Conservation (phyloP, 2,888 invertebrate species). For the Orchestes rusci region DNA sequence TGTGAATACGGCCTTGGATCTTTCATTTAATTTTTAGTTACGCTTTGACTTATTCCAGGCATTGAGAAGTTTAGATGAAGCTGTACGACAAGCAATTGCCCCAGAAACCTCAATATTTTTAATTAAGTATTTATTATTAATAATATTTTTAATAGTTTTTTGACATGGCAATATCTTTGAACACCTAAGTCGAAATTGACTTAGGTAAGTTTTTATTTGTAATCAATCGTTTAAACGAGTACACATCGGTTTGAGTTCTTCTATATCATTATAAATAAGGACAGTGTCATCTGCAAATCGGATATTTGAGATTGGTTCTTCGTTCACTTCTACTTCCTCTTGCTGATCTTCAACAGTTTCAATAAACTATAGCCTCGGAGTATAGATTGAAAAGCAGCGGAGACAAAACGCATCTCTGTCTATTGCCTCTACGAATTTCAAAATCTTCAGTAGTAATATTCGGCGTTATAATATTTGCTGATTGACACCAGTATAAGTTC, state of each 20-base stretch:
- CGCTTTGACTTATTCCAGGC: too few relatives aligned
- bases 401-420: constrained; percentile 8
- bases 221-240: neutral
- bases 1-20: too few relatives aligned
- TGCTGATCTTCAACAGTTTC: neutral
- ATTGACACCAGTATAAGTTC: constrained; percentile 8
- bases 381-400: neutral
- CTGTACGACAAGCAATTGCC: too few relatives aligned
- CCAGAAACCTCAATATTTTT: too few relatives aligned
- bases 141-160: too few relatives aligned
- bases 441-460: neutral
- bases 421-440: neutral
- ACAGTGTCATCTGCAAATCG: neutral
- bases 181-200: too few relatives aligned
- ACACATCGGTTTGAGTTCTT: neutral
- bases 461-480: neutral
- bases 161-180: too few relatives aligned
- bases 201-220: too few relatives aligned
- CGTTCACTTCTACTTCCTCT: neutral
- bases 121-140: too few relatives aligned
- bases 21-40: too few relatives aligned
- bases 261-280: neutral
- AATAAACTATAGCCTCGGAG: neutral
- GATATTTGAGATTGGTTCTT: neutral
- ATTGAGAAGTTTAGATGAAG: too few relatives aligned